Conservation (phyloP, 2,113 vertebrate species). For the Aphelocoma coerulescens region DNA sequence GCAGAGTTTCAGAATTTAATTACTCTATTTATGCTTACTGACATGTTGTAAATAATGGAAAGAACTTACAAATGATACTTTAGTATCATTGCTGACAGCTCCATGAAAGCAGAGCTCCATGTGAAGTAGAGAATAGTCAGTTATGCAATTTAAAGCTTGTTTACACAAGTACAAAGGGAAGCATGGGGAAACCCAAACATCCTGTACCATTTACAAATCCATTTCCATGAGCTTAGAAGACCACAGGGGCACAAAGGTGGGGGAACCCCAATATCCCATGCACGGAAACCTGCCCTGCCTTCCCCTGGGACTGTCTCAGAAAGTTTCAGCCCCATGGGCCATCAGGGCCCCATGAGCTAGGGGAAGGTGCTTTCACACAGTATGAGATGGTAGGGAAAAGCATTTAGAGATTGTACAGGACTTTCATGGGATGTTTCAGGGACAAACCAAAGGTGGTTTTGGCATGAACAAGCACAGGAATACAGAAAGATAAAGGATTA, state of each 20-base stretch:
- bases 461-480: neutral
- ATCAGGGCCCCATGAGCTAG: neutral
- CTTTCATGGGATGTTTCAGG: neutral
- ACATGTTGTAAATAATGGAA: neutral
- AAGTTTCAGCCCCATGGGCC: neutral
- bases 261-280: neutral
- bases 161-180: neutral
- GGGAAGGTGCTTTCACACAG: neutral
- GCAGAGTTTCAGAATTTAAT: neutral
- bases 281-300: neutral
- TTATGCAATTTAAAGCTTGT: neutral
- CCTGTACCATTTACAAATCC: neutral
- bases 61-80: neutral
- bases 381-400: neutral
- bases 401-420: neutral
- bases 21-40: neutral
- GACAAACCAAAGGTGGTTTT: neutral
- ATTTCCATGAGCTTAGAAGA: neutral
- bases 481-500: neutral
- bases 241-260: neutral
- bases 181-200: neutral
- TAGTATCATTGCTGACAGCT: neutral
- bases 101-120: neutral
- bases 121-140: neutral
- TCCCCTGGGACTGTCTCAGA: neutral